phyloP scores from a whole-genome alignment of 2,888 invertebrate genomes.

The Cheilosia pagana region DNA sequence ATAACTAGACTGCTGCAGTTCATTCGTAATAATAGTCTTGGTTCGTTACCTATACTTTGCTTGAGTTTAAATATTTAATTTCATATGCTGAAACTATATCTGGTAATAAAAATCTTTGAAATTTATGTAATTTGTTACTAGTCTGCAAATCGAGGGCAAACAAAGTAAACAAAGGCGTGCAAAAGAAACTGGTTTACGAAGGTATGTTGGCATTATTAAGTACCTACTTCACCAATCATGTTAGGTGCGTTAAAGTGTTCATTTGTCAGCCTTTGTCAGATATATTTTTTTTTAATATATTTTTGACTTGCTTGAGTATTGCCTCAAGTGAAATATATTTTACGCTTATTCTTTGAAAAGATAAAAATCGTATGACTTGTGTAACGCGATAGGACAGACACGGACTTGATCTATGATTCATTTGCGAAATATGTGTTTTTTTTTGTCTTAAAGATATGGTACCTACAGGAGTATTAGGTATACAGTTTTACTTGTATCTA shows the following conservation, averaged over 20 bases:
- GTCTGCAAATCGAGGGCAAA: slow-evolving; percentile 48
- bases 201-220: slow-evolving; percentile 31
- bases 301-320: background rate
- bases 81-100: slow-evolving; percentile 22
- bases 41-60: too few relatives aligned
- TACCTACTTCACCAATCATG: slow-evolving; percentile 31
- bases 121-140: slow-evolving; percentile 26
- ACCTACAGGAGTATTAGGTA: slow-evolving; percentile 6
- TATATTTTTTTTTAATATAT: slow-evolving; percentile 15
- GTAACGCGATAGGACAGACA: slow-evolving; percentile 22
- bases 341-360: slow-evolving; percentile 1
- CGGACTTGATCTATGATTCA: slow-evolving; percentile 51
- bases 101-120: slow-evolving; percentile 11
- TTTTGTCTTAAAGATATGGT: background rate
- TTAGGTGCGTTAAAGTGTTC: slow-evolving; percentile 55
- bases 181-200: slow-evolving; percentile 23
- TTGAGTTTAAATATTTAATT: background rate
- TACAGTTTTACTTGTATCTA: too few relatives aligned
- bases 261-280: slow-evolving; percentile 62
- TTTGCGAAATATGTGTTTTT: slow-evolving; percentile 43
- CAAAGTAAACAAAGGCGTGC: slow-evolving; percentile 60
- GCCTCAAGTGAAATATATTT: slow-evolving; percentile 20
- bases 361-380: slow-evolving; percentile 7
- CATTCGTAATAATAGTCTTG: background rate
- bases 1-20: background rate